A percentile compares a stretch with the other conserved stretches of the same genome.
phyloP scores from a whole-genome alignment of 92 coral and sea anemone genomes.

The Muricea muricata region DNA sequence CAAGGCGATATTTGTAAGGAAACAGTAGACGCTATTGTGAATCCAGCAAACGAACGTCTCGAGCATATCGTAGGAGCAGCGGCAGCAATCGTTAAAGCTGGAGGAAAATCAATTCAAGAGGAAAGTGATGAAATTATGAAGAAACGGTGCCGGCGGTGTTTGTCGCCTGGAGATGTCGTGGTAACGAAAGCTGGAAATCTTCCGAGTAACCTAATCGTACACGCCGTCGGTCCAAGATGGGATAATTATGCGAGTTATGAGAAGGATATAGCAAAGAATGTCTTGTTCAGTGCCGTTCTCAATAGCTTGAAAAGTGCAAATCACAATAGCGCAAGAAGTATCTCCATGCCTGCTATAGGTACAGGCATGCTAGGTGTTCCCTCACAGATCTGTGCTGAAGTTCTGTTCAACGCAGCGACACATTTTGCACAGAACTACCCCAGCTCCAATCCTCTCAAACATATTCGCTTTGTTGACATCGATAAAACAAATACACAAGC shows the following conservation, averaged over 20 bases:
- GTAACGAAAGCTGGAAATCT: slow-evolving; percentile 47
- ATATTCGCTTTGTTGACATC: slow-evolving; percentile 72
- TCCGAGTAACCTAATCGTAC: slow-evolving; percentile 43
- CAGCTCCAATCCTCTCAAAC: slow-evolving; percentile 12
- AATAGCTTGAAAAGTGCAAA: background rate
- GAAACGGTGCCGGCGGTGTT: background rate
- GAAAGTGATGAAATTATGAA: slow-evolving; percentile 5
- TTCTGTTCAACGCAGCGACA: slow-evolving; percentile 64
- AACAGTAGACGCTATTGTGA: slow-evolving; percentile 28
- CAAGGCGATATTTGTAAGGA: slow-evolving; percentile 10
- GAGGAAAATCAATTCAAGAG: background rate
- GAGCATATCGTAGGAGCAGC: background rate
- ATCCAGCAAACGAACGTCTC: slow-evolving; percentile 13
- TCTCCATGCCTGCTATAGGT: slow-evolving; percentile 62
- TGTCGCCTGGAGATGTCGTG: background rate
- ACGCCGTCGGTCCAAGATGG: slow-evolving; percentile 58
- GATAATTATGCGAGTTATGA: background rate
- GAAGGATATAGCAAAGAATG: background rate
- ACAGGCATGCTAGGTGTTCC: slow-evolving; percentile 77
- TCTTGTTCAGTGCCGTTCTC: background rate
- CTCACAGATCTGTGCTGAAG: slow-evolving; percentile 59
- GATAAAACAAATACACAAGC: slow-evolving; percentile 62
- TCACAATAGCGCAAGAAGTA: background rate
- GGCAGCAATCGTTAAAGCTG: slow-evolving; percentile 10
- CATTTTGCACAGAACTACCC: slow-evolving; percentile 32